Evolutionary conservation across 2,888 invertebrate species (phyloP), one percentile per base, ranked within the genome.

Genomic region (Volucella zonaria): DNA sequence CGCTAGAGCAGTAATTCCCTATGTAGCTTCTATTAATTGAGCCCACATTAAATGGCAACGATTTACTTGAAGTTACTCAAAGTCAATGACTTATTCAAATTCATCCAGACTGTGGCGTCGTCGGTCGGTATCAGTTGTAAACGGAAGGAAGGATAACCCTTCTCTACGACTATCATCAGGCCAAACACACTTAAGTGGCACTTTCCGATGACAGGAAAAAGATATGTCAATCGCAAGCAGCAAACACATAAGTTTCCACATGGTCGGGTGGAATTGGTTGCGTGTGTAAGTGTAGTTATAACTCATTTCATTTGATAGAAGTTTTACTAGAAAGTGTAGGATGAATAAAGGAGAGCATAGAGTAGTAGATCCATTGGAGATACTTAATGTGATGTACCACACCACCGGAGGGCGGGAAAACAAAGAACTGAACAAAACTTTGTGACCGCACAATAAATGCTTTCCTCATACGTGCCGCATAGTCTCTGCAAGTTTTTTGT

Each of bases 31-130:
- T 80, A 80, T 83, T 83, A 80, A 75, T 80, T 76, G 83, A 61
- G 62, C 51, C 67, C 73, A 42, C 61, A 61, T 66, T 66, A 76
- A 83, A 64, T 76, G 70, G 51, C 71, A 71, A 62, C 73, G 76
- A 76, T 77, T 81, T 76, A 80, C 61, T 61, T 38, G 66, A 76
- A 81, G 67, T 85, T 81, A 85, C 77, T 77, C 76, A 81, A 81
- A 81, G 85, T 81, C 85, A 85, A 67, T 85, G 81, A 85, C 85
- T 85, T 85, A 85, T 85, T 85, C 85, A 85, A 85, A 85, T 85
- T 56, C 31, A 6, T 31, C 42, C 59, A 76, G 75, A 52, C 78
- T 51, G 10, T 31, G 52, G n/a, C 6, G 18, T 23, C 8, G 18
- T 12, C 23, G 9, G 43, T 10, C 18, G 23, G 61, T 51, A 11